Conservation (phyloP, 2,113 vertebrate species). For the Phocoena phocoena region DNA sequence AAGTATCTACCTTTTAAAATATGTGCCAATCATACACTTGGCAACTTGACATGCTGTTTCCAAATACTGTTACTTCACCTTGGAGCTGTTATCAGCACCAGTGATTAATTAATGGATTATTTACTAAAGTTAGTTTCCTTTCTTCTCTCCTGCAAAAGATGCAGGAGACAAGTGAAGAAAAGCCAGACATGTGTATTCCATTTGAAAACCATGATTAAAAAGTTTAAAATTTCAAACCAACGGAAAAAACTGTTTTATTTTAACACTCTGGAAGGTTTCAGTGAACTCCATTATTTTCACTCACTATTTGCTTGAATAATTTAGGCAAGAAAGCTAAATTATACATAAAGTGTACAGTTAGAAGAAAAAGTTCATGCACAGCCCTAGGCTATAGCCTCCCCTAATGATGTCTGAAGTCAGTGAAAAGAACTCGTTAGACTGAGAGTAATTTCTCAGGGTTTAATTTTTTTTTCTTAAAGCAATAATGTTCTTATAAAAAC, state of each 20-base stretch:
- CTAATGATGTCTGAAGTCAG: conserved; percentile 99
- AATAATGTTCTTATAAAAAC: conserved; percentile 88
- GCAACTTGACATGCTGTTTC: conserved; percentile 60
- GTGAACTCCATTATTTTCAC: conserved; percentile 99
- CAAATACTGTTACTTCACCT: conserved; percentile 64
- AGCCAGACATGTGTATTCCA: conserved; percentile 85
- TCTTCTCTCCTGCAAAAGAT: conserved; percentile 79
- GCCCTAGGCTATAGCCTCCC: conserved; percentile 95
- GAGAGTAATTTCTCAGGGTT: conserved; percentile 96
- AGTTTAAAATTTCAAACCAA: conserved; percentile 96
- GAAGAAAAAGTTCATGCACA: conserved; percentile 98
- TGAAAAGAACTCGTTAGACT: conserved; percentile 96
- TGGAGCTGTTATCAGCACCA: conserved; percentile 73
- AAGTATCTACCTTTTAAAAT: background rate
- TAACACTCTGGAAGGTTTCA: conserved; percentile 94
- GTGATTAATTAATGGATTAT: conserved; percentile 84
- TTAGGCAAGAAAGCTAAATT: conserved; percentile 97
- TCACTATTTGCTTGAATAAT: conserved; percentile 99
- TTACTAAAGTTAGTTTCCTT: conserved; percentile 79
- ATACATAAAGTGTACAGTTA: conserved; percentile 99
- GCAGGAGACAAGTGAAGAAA: conserved; percentile 78
- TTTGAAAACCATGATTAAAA: conserved; percentile 90
- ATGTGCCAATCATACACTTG: conserved; percentile 15
- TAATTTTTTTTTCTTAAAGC: conserved; percentile 94
- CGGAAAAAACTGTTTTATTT: conserved; percentile 93